These are phyloP conservation scores for Aphodius sticticus DNA, from an alignment of 2,888 invertebrate genomes.

Conservation along the genomic window DNA sequence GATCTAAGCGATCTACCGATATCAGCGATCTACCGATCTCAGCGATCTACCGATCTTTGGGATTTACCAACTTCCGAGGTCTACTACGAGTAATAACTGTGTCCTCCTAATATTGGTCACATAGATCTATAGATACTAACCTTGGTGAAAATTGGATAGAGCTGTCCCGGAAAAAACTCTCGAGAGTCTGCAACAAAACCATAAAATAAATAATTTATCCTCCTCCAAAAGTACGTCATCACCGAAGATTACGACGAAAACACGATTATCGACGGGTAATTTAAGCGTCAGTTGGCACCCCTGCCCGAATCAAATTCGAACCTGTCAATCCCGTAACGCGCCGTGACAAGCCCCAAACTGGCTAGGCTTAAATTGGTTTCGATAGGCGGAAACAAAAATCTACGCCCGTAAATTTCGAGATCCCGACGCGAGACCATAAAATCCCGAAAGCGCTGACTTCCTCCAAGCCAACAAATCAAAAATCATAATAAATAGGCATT, in stretches of 20 bases:
- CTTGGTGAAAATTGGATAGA: constrained; percentile 82
- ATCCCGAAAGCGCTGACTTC: constrained; percentile 11
- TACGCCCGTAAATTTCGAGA: constrained; percentile 4
- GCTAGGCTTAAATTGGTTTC: constrained; percentile 6
- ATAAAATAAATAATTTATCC: background rate
- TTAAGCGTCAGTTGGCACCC: background rate
- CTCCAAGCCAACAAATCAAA: constrained; percentile 5
- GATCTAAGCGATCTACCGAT: too few relatives aligned
- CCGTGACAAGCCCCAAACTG: constrained; percentile 20
- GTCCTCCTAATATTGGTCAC: background rate
- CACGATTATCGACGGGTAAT: background rate
- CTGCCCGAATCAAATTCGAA: background rate
- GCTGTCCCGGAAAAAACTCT: constrained; percentile 82
- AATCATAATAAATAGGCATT: constrained; percentile 19
- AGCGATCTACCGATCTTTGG: too few relatives aligned
- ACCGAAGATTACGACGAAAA: background rate
- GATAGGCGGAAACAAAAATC: background rate
- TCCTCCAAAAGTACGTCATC: background rate
- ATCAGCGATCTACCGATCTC: too few relatives aligned
- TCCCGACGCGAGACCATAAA: constrained; percentile 8
- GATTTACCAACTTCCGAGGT: too few relatives aligned
- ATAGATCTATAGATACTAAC: constrained; percentile 57
- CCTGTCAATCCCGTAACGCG: background rate
- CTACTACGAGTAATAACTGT: background rate
- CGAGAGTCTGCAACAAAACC: constrained; percentile 73